Percentiles rank a stretch among this genome's conserved stretches.
phyloP scores from a whole-genome alignment of 2,113 vertebrate genomes.

The Ptilonorhynchus violaceus region DNA sequence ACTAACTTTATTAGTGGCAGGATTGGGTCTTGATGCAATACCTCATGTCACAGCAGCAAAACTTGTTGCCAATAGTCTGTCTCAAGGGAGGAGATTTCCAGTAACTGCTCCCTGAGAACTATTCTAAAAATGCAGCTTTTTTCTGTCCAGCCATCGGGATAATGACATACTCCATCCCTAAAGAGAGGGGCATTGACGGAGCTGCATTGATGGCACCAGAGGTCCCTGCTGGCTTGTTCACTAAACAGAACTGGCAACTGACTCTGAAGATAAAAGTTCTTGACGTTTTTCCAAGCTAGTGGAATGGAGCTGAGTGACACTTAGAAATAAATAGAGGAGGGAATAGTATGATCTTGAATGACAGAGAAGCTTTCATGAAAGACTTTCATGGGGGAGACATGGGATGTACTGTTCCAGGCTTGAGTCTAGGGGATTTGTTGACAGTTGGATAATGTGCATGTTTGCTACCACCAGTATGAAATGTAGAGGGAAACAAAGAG shows the following conservation, averaged over 20 bases:
- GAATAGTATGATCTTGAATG: slow-evolving; percentile 35
- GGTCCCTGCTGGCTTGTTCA: slow-evolving; percentile 67
- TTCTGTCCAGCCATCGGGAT: neutral
- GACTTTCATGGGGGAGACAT: neutral
- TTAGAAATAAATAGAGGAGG: slow-evolving; percentile 55
- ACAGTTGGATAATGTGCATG: neutral
- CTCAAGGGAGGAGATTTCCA: slow-evolving; percentile 62
- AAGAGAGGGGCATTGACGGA: slow-evolving; percentile 43
- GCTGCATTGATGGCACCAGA: slow-evolving; percentile 39
- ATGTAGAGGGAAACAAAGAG: neutral
- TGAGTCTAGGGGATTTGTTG: slow-evolving; percentile 34
- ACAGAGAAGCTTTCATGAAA: slow-evolving; percentile 28
- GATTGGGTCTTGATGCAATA: slow-evolving; percentile 49
- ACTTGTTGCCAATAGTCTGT: slow-evolving; percentile 58
- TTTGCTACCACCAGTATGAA: neutral
- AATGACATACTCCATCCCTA: slow-evolving; percentile 46
- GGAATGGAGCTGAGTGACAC: slow-evolving; percentile 64
- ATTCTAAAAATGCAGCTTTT: slow-evolving; percentile 40
- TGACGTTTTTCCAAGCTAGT: slow-evolving; percentile 66
- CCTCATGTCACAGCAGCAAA: slow-evolving; percentile 58
- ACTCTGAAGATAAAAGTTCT: slow-evolving; percentile 68
- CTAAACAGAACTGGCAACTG: slow-evolving; percentile 69
- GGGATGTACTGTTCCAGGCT: neutral
- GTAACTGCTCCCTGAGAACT: slow-evolving; percentile 44
- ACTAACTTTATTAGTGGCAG: slow-evolving; percentile 60